Evolutionary conservation across 35 echinoderm and acorn worm species (phyloP), one percentile per base, ranked within the genome.

Genomic region (Ophioderma brevispina): DNA sequence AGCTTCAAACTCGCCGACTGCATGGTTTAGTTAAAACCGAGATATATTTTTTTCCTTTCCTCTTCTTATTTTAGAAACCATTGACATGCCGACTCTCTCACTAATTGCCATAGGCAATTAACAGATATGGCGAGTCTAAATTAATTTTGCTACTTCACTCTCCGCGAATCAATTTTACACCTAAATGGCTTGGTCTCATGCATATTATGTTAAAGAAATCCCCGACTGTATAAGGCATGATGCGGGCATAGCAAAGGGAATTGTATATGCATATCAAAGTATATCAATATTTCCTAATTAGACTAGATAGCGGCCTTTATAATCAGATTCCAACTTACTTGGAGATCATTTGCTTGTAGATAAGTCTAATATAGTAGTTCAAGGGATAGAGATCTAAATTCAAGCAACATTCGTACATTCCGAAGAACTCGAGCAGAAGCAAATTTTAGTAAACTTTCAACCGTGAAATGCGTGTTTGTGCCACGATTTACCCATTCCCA

Each of bases 81-180:
- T 70, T 70, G 59, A 70, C 59, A 70, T 70, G 59, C 59, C 59
- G 59, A 70, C 59, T 70, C 28, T 70, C 59, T 18, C 28, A 4
- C n/a, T 70, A 70, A 70, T 70, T 70, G 59, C 59, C 59, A 70
- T 25, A 8, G 59, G 59, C 59, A 70, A 70, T 70, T 70, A 70
- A 25, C 59, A 70, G 59, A 70, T 70, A 70, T 70, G 59, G 59
- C 59, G 59, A 70, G 59, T 25, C 59, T 70, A 70, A 70, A 70
- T 70, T 70, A 70, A 70, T 70, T 70, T 70, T 70, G 59, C 59
- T 70, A 70, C 59, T 25, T 6, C 15, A 70, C 59, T 70, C 59
- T 70, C 28, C n/a, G 59, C n/a, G 28, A 25, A 25, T 70, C 59
- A 70, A 70, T 70, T 70, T 70, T 70, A 25, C 59, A 70, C 59